Conservation (phyloP, 2,888 invertebrate species). For the Yponomeuta malinellus region DNA sequence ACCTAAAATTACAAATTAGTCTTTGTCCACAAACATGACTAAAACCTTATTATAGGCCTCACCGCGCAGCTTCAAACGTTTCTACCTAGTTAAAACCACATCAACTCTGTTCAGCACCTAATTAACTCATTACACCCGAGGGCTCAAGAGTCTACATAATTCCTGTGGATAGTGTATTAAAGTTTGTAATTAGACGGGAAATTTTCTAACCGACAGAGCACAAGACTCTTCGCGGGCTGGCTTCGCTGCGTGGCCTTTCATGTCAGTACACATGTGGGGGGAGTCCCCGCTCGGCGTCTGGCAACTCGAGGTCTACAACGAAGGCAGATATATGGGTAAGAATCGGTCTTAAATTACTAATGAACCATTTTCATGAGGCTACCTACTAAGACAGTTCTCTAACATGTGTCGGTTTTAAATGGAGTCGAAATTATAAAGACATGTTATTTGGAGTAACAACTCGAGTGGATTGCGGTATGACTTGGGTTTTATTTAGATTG, state of each 20-base stretch:
- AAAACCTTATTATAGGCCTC: too few relatives aligned
- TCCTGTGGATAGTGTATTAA: not conserved
- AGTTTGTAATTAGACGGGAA: not conserved
- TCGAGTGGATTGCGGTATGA: too few relatives aligned
- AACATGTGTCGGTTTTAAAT: too few relatives aligned
- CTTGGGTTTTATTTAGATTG: too few relatives aligned
- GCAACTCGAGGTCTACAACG: conserved; percentile 97
- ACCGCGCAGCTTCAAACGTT: too few relatives aligned
- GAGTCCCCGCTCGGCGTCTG: conserved; percentile 95
- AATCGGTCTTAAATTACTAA: conserved; percentile 22
- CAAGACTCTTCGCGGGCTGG: conserved; percentile 94
- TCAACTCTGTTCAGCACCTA: too few relatives aligned
- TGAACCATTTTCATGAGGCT: not conserved
- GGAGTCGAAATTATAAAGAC: too few relatives aligned
- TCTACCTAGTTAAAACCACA: too few relatives aligned
- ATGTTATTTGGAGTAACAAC: too few relatives aligned
- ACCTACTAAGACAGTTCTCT: conserved; percentile 1
- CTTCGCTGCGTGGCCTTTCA: conserved; percentile 99
- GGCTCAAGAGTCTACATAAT: not conserved
- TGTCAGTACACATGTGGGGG: conserved; percentile 99
- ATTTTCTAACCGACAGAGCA: conserved; percentile 61
- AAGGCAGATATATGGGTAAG: conserved; percentile 91
- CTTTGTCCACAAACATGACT: too few relatives aligned
- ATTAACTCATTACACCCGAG: not conserved
- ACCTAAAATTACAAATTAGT: too few relatives aligned